Conservation (phyloP, 2,888 invertebrate species). For the Apotomis capreana region DNA sequence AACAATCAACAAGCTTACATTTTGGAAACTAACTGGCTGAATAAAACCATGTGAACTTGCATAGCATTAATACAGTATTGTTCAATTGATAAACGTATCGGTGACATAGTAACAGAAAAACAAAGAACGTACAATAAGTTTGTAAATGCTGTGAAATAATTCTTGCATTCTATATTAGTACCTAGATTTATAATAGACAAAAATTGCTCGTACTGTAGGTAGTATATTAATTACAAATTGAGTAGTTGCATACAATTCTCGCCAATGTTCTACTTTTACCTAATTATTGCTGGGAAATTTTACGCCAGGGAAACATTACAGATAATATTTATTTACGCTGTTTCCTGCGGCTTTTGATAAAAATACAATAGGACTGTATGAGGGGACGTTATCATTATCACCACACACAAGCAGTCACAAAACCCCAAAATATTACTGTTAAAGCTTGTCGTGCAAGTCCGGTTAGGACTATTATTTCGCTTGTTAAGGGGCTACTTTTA, state of each 20-base stretch:
- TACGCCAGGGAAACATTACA: not conserved
- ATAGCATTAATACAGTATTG: not conserved
- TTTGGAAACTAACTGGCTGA: slow-evolving; percentile 44
- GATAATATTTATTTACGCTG: not conserved
- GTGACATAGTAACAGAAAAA: not conserved
- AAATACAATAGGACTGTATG: not conserved
- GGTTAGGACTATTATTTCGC: slow-evolving; percentile 45
- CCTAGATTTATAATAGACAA: no score
- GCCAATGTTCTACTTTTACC: not conserved
- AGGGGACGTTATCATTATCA: not conserved
- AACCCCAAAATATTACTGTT: not conserved
- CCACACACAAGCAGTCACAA: not conserved
- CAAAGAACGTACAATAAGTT: not conserved
- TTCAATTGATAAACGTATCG: slow-evolving; percentile 9
- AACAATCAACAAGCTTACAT: slow-evolving; percentile 5
- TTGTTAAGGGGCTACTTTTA: slow-evolving; percentile 50
- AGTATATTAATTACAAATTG: no score
- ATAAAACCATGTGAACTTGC: slow-evolving; percentile 14
- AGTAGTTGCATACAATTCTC: no score
- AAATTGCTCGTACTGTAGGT: no score
- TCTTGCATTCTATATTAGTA: no score
- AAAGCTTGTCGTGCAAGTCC: not conserved
- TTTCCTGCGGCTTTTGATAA: not conserved
- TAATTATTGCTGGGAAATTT: not conserved
- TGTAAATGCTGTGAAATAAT: no score